Evolutionary conservation across 2,113 vertebrate genomes (phyloP), one percentile per base, ranked within the genome.

Genomic region (Danionella cerebrum): DNA sequence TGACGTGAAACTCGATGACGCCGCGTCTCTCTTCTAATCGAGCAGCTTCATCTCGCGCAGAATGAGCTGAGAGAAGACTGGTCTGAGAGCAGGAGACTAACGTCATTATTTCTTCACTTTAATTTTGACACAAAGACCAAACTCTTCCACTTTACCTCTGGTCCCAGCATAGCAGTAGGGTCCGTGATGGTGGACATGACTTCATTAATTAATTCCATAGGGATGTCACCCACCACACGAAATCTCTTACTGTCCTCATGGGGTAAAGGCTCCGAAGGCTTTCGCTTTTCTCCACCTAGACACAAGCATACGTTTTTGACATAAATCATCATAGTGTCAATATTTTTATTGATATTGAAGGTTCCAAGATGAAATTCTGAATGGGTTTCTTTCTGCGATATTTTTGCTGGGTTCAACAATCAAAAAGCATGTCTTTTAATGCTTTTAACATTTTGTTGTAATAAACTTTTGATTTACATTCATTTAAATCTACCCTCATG

Each of bases 121-220:
- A n/a, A n/a, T n/a, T n/a, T n/a, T n/a, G n/a, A n/a, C n/a, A n/a
- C n/a, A n/a, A n/a, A n/a, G n/a, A n/a, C n/a, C 7, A 41, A 6
- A 57, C 10, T 14, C 24, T 44, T 86, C 87, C 86, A 14, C 21
- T 59, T 31, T 91, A 93, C 92, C 92, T 94, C 92, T 58, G 91
- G 91, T 50, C 91, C 92, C 0, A 94, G 86, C 89, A 98, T 90
- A 21, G 92, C 89, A 6, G 92, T 84, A 64, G 96, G 94, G 81
- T 99, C 96, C 5, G 93, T 91, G 79, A 99, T 98, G 65, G 96
- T 98, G 16, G 96, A 92, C 96, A 99, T 98, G 67, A 98, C 96
- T 85, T 99, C 95, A 1, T 92, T 93, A 80, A 99, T 95, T 76
- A 98, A 84, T 67, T 98, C 96, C 88, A 97, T 86, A 18, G 96